These are phyloP conservation scores for Atrichornis clamosus DNA, from an alignment of 2,113 vertebrate genomes.

Conservation along the genomic window DNA sequence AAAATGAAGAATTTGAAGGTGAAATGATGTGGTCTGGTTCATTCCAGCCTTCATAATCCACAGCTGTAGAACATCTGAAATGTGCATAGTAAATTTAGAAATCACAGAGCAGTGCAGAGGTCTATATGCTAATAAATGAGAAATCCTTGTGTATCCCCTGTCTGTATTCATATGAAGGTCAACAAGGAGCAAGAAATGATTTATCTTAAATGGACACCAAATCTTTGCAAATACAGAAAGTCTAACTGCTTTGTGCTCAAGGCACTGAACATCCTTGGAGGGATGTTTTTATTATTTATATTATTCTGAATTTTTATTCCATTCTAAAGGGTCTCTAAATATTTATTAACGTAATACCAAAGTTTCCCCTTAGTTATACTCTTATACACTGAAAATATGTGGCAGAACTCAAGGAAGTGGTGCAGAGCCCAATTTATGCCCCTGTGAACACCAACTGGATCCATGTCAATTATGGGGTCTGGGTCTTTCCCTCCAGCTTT, in stretches of 20 bases:
- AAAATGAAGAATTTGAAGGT: background rate
- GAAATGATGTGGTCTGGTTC: background rate
- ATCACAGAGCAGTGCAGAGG: background rate
- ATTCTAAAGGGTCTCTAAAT: background rate
- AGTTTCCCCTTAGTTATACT: background rate
- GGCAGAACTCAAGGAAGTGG: background rate
- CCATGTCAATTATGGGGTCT: background rate
- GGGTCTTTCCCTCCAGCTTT: background rate
- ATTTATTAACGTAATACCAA: background rate
- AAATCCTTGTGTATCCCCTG: background rate
- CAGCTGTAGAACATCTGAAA: background rate
- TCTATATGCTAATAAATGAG: background rate
- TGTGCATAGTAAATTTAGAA: background rate
- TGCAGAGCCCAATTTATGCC: background rate
- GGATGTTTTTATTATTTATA: background rate
- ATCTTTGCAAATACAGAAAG: background rate
- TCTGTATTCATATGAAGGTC: background rate
- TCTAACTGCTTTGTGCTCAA: background rate
- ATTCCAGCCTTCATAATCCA: background rate
- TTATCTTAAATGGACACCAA: background rate
- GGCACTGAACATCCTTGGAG: background rate
- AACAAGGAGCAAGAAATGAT: background rate
- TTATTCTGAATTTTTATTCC: background rate
- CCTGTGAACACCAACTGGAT: background rate
- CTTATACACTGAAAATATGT: background rate